Evolutionary conservation across 2,797 vertebrate genomes (phyloP).

Genomic region (Tadarida brasiliensis): DNA sequence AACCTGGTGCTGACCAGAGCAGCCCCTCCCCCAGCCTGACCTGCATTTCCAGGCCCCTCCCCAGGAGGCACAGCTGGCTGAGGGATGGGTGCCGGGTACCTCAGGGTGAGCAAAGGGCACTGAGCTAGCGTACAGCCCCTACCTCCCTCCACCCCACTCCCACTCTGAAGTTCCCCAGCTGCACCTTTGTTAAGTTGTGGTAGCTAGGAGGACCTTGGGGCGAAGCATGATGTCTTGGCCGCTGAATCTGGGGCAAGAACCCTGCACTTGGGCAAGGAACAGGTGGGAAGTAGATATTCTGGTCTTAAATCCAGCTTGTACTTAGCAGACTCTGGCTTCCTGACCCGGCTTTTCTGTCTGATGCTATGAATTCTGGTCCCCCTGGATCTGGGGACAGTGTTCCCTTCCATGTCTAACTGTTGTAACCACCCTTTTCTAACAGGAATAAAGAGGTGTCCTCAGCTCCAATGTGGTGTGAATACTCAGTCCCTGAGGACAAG

Average conservation of each 20-base stretch:
- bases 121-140: not conserved
- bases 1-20: constrained; percentile 32
- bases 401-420: not conserved
- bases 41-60: not conserved
- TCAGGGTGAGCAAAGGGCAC: constrained; percentile 31
- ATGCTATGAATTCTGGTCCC: constrained; percentile 24
- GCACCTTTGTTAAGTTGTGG: constrained; percentile 18
- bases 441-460: constrained; percentile 78
- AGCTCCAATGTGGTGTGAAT: constrained; percentile 35
- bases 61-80: constrained; percentile 32
- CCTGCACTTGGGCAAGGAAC: not conserved
- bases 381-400: not conserved
- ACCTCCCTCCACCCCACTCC: not conserved
- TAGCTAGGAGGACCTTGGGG: constrained; percentile 24
- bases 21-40: not conserved
- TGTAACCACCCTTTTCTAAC: constrained; percentile 56
- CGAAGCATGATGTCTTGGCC: not conserved
- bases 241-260: not conserved
- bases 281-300: not conserved
- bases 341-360: not conserved
- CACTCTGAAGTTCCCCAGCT: not conserved
- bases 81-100: constrained; percentile 16
- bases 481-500: not conserved
- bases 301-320: not conserved
- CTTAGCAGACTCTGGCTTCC: constrained; percentile 20